A percentile compares a stretch with the other conserved stretches of the same genome.
Conservation (phyloP, 2,113 vertebrate species). For the Podiceps cristatus region DNA sequence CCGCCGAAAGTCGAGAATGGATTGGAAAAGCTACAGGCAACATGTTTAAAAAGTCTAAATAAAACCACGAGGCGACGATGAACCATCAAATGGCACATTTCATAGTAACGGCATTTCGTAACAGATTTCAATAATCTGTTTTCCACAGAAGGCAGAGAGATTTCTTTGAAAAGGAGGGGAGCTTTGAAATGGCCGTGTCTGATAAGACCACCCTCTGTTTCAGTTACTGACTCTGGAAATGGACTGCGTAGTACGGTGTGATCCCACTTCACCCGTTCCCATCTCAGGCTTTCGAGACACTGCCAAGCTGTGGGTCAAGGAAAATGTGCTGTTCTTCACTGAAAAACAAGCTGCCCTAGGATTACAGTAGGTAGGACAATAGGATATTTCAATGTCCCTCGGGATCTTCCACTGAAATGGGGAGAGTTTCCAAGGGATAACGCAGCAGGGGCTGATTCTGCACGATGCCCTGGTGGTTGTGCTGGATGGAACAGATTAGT, state of each 20-base stretch:
- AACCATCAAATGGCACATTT: not conserved
- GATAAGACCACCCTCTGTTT: not conserved
- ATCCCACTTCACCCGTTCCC: not conserved
- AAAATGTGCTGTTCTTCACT: not conserved
- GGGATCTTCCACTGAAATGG: not conserved
- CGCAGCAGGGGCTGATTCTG: not conserved
- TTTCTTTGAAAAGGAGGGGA: not conserved
- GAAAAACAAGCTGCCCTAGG: not conserved
- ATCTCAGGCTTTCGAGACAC: not conserved
- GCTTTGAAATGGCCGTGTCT: not conserved
- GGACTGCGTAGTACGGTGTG: fast-evolving
- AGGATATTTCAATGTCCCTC: not conserved
- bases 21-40: not conserved
- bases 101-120: not conserved
- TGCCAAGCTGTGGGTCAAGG: not conserved
- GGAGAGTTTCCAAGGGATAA: not conserved
- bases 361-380: not conserved
- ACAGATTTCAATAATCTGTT: not conserved
- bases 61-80: fast-evolving
- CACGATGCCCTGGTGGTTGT: not conserved
- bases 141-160: not conserved
- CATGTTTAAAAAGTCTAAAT: not conserved
- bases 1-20: not conserved
- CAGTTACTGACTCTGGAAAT: not conserved
- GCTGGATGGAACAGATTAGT: slow-evolving; percentile 13